These are phyloP conservation scores for Menidia beryllina DNA, from an alignment of 2,113 vertebrate species.

Conservation along the genomic window DNA sequence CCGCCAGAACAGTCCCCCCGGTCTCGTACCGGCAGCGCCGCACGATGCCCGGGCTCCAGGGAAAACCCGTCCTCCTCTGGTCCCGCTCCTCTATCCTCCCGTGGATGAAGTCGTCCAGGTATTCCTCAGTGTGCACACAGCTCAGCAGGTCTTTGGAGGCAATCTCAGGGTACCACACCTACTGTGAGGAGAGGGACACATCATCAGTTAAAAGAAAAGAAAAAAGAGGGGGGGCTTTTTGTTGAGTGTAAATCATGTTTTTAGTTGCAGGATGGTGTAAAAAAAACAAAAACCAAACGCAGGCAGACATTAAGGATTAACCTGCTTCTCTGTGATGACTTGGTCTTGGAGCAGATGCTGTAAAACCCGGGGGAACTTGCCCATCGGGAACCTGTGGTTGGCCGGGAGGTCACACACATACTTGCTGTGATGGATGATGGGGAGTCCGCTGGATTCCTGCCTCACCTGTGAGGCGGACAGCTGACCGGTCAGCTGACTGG, in stretches of 20 bases:
- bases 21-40: constrained; percentile 72
- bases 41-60: constrained; percentile 74
- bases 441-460: constrained; percentile 49
- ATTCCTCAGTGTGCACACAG: constrained; percentile 69
- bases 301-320: not conserved
- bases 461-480: constrained; percentile 34
- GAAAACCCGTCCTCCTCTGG: constrained; percentile 67
- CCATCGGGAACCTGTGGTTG: constrained; percentile 73
- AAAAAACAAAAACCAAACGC: not conserved
- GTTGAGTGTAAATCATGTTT: no score
- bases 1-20: constrained; percentile 73
- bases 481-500: not conserved
- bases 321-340: constrained; percentile 70
- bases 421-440: constrained; percentile 62
- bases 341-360: constrained; percentile 63
- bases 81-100: constrained; percentile 59
- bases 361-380: constrained; percentile 66
- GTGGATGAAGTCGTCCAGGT: constrained; percentile 64
- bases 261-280: no score
- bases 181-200: constrained; percentile 35
- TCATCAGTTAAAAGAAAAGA: not conserved
- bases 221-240: no score
- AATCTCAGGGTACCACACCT: constrained; percentile 73
- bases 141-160: constrained; percentile 58
- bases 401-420: constrained; percentile 67